These are phyloP conservation scores for Podarcis muralis DNA, from an alignment of 2,113 vertebrate genomes.

Conservation along the genomic window DNA sequence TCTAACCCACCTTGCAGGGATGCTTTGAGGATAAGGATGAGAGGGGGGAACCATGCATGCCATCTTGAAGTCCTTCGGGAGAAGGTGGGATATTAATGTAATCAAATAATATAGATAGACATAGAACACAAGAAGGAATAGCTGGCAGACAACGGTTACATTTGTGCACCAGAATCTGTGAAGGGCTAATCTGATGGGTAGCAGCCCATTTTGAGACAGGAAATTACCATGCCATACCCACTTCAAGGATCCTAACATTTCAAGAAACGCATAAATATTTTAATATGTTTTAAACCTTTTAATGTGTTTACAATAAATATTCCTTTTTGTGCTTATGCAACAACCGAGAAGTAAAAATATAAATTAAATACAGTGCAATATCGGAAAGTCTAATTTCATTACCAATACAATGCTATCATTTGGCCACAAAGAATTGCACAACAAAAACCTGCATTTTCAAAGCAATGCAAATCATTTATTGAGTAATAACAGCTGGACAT, in stretches of 20 bases:
- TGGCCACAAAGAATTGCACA: not conserved
- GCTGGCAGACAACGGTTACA: not conserved
- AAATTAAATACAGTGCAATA: not conserved
- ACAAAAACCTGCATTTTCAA: conserved; percentile 25
- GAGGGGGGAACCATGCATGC: no score
- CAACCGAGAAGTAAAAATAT: not conserved
- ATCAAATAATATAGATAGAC: no score
- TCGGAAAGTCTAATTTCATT: not conserved
- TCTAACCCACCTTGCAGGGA: no score
- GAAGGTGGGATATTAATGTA: no score
- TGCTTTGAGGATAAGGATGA: no score
- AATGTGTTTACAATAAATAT: not conserved
- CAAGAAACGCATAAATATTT: not conserved
- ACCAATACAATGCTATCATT: not conserved
- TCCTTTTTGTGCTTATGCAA: not conserved
- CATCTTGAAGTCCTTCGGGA: no score
- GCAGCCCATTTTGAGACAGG: no score
- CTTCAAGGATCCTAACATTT: not conserved
- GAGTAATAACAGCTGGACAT: not conserved
- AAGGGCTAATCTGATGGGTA: not conserved
- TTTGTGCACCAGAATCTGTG: not conserved
- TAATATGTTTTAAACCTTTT: not conserved
- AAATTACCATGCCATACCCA: not conserved
- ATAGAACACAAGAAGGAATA: no score
- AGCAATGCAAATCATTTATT: not conserved